A percentile compares a stretch with the other conserved stretches of the same genome.
These are phyloP conservation scores for Phyllopteryx taeniolatus DNA, from an alignment of 2,113 vertebrate species.

Conservation along the genomic window DNA sequence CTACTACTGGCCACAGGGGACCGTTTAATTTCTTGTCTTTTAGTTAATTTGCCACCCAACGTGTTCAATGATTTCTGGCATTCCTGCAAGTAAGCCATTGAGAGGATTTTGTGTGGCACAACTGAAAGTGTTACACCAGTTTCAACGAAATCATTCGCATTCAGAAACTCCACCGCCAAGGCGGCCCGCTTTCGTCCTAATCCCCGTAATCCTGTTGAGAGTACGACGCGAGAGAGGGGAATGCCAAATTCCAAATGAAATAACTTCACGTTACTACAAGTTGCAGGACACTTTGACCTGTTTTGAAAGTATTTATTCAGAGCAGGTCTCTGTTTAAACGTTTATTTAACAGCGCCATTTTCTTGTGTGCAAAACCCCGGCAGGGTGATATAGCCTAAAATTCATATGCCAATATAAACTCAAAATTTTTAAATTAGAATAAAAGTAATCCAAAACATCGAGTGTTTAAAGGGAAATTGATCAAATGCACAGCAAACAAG, in stretches of 20 bases:
- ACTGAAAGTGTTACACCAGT: neutral
- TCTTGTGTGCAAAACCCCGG: no score
- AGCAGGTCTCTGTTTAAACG: no score
- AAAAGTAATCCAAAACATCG: no score
- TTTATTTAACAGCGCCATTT: no score
- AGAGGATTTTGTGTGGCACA: neutral
- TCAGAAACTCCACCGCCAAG: neutral
- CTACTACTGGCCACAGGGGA: neutral
- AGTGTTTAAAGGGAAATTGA: no score
- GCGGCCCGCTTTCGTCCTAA: neutral
- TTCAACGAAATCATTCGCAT: neutral
- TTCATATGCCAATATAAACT: no score
- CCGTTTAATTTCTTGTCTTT: neutral
- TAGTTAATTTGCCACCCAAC: neutral
- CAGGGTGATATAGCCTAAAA: no score
- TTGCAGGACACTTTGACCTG: neutral
- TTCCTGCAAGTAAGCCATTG: neutral
- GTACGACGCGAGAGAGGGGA: neutral
- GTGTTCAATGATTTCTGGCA: neutral
- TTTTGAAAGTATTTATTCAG: neutral
- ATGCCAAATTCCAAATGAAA: neutral
- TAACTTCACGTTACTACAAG: neutral
- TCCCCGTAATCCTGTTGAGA: conserved; percentile 1
- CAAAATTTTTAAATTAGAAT: no score
- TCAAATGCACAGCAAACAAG: no score